Conservation (phyloP, 37 sponge, comb jelly and placozoan genomes). For the Axinella damicornis region DNA sequence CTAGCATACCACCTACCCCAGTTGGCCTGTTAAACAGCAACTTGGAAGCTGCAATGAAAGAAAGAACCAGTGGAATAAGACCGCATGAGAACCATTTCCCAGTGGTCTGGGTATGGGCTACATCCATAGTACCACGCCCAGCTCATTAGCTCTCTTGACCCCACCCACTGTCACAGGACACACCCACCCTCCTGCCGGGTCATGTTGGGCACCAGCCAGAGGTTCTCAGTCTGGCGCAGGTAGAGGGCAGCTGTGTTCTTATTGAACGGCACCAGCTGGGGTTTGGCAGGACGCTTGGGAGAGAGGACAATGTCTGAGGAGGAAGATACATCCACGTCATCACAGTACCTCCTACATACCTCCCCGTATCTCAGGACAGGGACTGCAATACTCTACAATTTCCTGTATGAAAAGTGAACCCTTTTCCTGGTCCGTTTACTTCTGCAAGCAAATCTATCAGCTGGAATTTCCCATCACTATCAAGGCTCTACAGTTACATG, state of each 20-base stretch:
- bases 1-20: slow-evolving; percentile 86
- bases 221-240: slow-evolving; percentile 49
- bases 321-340: too few relatives aligned
- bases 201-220: slow-evolving; percentile 47
- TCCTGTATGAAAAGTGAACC: too few relatives aligned
- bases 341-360: background rate
- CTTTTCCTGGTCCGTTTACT: too few relatives aligned
- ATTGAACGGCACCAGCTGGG: slow-evolving; percentile 41
- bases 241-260: slow-evolving; percentile 47
- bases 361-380: too few relatives aligned
- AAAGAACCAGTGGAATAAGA: background rate
- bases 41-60: slow-evolving; percentile 51
- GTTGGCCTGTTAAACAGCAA: slow-evolving; percentile 48
- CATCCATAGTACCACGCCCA: background rate
- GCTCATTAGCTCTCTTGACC: background rate
- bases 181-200: slow-evolving; percentile 48
- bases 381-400: too few relatives aligned
- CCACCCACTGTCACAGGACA: too few relatives aligned
- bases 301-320: slow-evolving; percentile 9
- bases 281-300: slow-evolving; percentile 16
- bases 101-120: too few relatives aligned
- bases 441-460: too few relatives aligned
- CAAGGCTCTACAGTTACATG: too few relatives aligned
- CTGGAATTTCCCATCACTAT: too few relatives aligned
- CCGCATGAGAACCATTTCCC: too few relatives aligned